Evolutionary conservation across 2,888 invertebrate genomes (phyloP).

Genomic region (Cryptops parisi): DNA sequence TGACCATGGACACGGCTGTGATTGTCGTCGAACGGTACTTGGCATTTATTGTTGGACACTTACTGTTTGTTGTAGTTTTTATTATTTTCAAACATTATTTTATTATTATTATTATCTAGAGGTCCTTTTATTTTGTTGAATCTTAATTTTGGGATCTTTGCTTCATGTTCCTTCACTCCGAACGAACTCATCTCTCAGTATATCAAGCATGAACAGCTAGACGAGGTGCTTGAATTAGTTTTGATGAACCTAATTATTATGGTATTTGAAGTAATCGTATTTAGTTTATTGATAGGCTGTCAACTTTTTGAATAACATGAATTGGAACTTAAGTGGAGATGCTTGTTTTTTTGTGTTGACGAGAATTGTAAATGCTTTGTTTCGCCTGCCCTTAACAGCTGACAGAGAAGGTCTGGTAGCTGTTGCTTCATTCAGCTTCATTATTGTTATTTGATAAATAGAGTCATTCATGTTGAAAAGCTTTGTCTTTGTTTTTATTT

Average conservation of each 20-base stretch:
- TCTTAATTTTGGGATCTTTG: slow-evolving; percentile 28
- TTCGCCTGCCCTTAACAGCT: slow-evolving; percentile 41
- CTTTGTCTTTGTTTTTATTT: neutral
- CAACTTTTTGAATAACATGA: slow-evolving; percentile 48
- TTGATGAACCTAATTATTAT: too few relatives aligned
- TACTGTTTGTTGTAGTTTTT: neutral
- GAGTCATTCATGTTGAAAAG: neutral
- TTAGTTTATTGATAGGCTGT: too few relatives aligned
- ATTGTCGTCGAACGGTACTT: neutral
- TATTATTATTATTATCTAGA: slow-evolving; percentile 13
- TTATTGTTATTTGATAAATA: slow-evolving; percentile 25
- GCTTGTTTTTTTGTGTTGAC: slow-evolving; percentile 59
- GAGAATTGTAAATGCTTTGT: slow-evolving; percentile 50
- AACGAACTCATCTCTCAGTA: slow-evolving; percentile 48
- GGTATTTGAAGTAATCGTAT: too few relatives aligned
- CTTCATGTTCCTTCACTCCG: slow-evolving; percentile 38
- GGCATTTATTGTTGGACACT: neutral
- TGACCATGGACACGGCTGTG: neutral
- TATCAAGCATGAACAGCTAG: slow-evolving; percentile 45
- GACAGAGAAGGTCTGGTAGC: slow-evolving; percentile 47
- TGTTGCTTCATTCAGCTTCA: too few relatives aligned
- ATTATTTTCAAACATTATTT: neutral
- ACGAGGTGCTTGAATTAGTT: too few relatives aligned
- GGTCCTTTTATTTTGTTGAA: slow-evolving; percentile 29
- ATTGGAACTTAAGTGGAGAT: slow-evolving; percentile 64